Percentiles rank a stretch among this genome's conserved stretches.
These are phyloP conservation scores for Centropus bengalensis DNA, from an alignment of 2,113 vertebrate species.

Conservation along the genomic window DNA sequence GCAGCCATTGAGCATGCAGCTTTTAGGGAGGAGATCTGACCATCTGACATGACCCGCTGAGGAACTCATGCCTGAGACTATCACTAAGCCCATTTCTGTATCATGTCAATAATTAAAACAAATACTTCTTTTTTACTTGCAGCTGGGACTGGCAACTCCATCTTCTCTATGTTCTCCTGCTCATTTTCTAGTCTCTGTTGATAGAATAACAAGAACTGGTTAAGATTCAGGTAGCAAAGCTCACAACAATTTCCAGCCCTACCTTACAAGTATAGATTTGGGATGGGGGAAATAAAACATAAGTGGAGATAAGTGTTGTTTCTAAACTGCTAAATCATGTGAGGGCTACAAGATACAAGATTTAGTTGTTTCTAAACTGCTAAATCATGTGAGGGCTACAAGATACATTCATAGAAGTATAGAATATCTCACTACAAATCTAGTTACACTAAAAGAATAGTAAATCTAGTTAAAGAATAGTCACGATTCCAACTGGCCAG, in stretches of 20 bases:
- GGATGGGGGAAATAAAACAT: not conserved
- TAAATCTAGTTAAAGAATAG: not conserved
- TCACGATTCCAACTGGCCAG: not conserved
- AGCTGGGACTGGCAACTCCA: constrained; percentile 57
- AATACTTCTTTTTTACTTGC: constrained; percentile 68
- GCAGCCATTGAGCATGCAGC: not conserved
- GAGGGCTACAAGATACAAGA: not conserved
- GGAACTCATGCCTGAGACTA: not conserved
- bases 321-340: not conserved
- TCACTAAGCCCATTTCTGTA: not conserved
- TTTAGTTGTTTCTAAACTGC: not conserved
- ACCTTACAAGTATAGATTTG: not conserved
- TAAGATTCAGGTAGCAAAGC: not conserved
- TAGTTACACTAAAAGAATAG: not conserved
- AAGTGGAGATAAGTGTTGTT: not conserved
- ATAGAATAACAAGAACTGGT: not conserved
- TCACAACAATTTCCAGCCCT: not conserved
- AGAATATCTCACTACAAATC: not conserved
- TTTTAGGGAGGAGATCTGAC: not conserved
- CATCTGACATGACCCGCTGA: not conserved
- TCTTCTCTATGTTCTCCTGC: constrained; percentile 66
- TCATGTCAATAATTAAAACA: not conserved
- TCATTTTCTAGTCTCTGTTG: constrained; percentile 83
- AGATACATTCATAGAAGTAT: not conserved
- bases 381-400: not conserved